These are phyloP conservation scores for Sarcophaga caerulescens DNA, from an alignment of 2,888 invertebrate genomes.

Conservation along the genomic window DNA sequence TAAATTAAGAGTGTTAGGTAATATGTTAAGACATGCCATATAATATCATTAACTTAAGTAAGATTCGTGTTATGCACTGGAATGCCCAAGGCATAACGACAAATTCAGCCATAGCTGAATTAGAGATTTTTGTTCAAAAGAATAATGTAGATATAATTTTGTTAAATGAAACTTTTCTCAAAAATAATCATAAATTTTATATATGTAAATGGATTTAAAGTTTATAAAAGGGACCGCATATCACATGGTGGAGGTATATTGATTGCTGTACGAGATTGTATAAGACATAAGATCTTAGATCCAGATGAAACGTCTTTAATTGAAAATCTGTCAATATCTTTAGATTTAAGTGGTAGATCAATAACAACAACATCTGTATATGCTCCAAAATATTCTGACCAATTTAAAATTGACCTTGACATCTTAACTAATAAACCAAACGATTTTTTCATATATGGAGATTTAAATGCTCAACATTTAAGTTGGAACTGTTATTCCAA, in stretches of 20 bases:
- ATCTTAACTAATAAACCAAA: too few species aligned
- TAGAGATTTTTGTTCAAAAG: neutral
- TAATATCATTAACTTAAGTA: conserved; percentile 1
- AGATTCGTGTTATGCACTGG: conserved; percentile 23
- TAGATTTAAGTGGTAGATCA: neutral
- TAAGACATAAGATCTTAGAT: neutral
- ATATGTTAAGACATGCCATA: conserved; percentile 34
- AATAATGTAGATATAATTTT: conserved; percentile 4
- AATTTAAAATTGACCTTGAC: conserved; percentile 1
- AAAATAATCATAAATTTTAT: conserved; percentile 14
- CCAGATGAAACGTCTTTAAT: neutral
- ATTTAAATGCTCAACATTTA: too few species aligned
- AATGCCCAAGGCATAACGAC: conserved; percentile 37
- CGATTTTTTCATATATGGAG: too few species aligned
- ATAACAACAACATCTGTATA: neutral
- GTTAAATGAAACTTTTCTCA: conserved; percentile 19
- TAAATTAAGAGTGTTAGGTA: too few species aligned
- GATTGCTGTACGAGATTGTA: neutral
- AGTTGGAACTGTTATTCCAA: too few species aligned
- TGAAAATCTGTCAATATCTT: neutral
- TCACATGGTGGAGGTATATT: conserved; percentile 11
- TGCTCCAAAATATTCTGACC: neutral
- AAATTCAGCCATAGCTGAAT: neutral
- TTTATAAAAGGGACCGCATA: neutral
- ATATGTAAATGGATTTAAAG: neutral